Evolutionary conservation across 2,888 invertebrate species (phyloP), one percentile per base, ranked within the genome.

Genomic region (Timema cristinae): DNA sequence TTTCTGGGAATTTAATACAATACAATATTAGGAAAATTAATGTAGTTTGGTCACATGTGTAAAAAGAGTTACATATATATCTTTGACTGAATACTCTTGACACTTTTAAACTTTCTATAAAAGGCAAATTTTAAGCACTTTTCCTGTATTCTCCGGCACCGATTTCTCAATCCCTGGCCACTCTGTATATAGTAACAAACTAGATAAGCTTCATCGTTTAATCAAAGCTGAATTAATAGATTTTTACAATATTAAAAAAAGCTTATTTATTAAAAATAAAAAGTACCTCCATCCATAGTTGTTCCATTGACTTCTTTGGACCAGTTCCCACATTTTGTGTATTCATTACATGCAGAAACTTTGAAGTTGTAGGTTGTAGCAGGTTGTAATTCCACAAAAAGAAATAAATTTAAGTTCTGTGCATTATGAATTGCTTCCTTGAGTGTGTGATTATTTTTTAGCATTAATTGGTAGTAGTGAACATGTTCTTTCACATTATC

Each of bases 311-410:
- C 91, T 77, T 88, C 85, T 51, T 87, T 85, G 0, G 94, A 94
- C 90, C 91, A 92, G 11, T 89, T 86, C 0, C 94, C 93, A 79
- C 95, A 95, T 59, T 86, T 86, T 0, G 91, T 91, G 78, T 89
- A 90, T 76, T 93, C 90, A 72, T 91, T 93, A 79, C 95, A 94
- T 0, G 95, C 93, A 50, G 90, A 85, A 0, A 90, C 91, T 85
- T 89, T 89, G 80, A 95, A 94, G 75, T 88, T 86, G 78, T 95
- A 95, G 50, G 89, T 90, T 50, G 92, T 93, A 15, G 92, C 91
- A 0, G 94, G 91, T 76, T 90, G 87, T 69, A 95, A 83, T 79
- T 90, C 88, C 56, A 86, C 87, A 79, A 95, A 94, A 86, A 94
- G 91, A 77, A 92, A 93, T 0, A 91, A 88, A 71, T 89, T 84